phyloP scores from a whole-genome alignment of 2,113 vertebrate species.

The Psophia crepitans region DNA sequence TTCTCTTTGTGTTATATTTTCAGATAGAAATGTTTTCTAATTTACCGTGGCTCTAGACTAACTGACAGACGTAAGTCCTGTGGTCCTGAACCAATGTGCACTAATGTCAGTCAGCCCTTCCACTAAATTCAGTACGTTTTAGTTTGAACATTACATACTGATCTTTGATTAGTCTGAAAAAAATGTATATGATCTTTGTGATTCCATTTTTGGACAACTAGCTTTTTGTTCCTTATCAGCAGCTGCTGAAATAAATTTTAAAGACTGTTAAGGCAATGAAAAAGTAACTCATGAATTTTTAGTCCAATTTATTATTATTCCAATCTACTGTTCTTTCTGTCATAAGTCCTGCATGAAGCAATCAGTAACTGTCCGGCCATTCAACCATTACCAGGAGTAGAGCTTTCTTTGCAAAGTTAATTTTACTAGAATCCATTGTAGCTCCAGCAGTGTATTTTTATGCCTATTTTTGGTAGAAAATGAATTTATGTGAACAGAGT shows the following conservation, averaged over 20 bases:
- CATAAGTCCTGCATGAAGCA: not conserved
- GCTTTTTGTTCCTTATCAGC: not conserved
- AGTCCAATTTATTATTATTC: not conserved
- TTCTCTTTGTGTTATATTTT: not conserved
- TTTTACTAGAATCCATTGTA: not conserved
- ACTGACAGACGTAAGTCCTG: not conserved
- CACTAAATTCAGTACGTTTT: not conserved
- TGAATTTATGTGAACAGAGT: not conserved
- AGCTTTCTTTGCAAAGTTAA: not conserved
- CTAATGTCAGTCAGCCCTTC: not conserved
- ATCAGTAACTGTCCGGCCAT: not conserved
- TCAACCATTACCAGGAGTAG: not conserved
- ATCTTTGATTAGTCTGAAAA: not conserved
- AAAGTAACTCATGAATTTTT: not conserved
- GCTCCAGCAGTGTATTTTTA: not conserved
- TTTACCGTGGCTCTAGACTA: not conserved
- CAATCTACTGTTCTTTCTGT: not conserved
- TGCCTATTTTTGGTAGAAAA: slow-evolving; percentile 23
- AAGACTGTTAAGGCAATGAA: not conserved
- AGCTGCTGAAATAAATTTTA: not conserved
- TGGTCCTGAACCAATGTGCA: not conserved
- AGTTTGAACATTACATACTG: not conserved
- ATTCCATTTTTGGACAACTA: not conserved
- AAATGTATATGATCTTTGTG: not conserved
- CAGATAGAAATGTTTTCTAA: not conserved